Evolutionary conservation across 1,140 invertebrate species (phyloP).

Genomic region (Orius insidiosus): DNA sequence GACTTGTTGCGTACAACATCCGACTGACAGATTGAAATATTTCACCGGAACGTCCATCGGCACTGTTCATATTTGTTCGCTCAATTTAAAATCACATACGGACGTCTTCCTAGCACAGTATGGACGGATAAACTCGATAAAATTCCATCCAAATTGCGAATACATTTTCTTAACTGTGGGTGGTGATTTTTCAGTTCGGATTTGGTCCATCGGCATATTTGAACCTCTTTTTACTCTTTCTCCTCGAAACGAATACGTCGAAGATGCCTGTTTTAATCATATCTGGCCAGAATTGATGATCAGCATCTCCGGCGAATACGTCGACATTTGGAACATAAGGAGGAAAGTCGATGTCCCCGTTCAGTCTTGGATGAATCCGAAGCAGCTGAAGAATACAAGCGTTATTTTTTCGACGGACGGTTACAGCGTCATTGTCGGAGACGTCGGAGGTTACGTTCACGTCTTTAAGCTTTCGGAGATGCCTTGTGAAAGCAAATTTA

Average conservation of each 20-base stretch:
- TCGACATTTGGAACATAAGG: slow-evolving; percentile 22
- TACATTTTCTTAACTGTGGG: slow-evolving; percentile 35
- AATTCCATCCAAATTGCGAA: slow-evolving; percentile 34
- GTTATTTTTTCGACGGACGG: slow-evolving; percentile 6
- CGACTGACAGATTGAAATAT: slow-evolving; percentile 5
- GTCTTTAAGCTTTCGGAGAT: slow-evolving; percentile 12
- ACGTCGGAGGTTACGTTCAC: slow-evolving; percentile 11
- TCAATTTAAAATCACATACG: slow-evolving; percentile 20
- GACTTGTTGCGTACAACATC: slow-evolving; percentile 10
- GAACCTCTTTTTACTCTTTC: slow-evolving; percentile 19
- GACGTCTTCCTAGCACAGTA: slow-evolving; percentile 31
- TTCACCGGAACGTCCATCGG: slow-evolving; percentile 12
- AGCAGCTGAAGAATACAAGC: slow-evolving; percentile 4
- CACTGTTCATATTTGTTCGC: slow-evolving; percentile 23
- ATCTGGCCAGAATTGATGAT: slow-evolving; percentile 37
- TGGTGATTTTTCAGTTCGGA: slow-evolving; percentile 36
- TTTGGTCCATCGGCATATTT: slow-evolving; percentile 30
- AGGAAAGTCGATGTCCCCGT: slow-evolving; percentile 17
- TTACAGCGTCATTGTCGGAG: slow-evolving; percentile 10
- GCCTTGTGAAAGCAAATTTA: slow-evolving; percentile 9
- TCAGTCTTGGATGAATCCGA: slow-evolving; percentile 1
- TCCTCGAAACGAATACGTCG: slow-evolving; percentile 22
- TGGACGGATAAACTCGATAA: slow-evolving; percentile 32
- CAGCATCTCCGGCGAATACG: slow-evolving; percentile 30
- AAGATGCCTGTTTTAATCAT: slow-evolving; percentile 35